These are phyloP conservation scores for Sanderia malayensis DNA, from an alignment of 30 jellyfish, hydroid and myxozoan genomes.

Conservation along the genomic window DNA sequence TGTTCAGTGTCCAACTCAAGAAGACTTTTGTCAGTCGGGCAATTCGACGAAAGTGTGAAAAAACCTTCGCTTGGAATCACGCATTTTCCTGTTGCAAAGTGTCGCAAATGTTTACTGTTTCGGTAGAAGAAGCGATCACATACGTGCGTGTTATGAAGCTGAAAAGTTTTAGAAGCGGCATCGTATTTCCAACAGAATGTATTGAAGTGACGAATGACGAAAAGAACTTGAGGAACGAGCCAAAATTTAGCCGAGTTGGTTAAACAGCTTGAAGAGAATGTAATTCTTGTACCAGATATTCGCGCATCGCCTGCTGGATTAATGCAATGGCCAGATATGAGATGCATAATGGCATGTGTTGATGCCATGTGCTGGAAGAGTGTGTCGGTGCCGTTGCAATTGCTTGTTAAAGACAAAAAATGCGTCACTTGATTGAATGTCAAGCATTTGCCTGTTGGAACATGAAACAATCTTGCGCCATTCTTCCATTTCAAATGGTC, in stretches of 20 bases:
- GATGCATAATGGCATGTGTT: slow-evolving; percentile 16
- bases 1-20: background rate
- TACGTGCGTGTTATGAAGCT: background rate
- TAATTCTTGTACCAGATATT: background rate
- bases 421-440: slow-evolving; percentile 19
- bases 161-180: background rate
- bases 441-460: slow-evolving; percentile 34
- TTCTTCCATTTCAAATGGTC: slow-evolving; percentile 35
- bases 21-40: background rate
- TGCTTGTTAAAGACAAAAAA: slow-evolving; percentile 9
- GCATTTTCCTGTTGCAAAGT: background rate
- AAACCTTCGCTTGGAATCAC: background rate
- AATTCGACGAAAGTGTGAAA: background rate
- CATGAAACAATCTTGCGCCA: slow-evolving; percentile 34
- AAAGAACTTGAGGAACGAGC: slow-evolving; percentile 1
- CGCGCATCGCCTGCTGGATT: background rate
- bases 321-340: slow-evolving; percentile 31
- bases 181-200: background rate
- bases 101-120: background rate
- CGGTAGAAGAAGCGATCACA: background rate
- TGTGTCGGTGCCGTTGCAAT: slow-evolving; percentile 32
- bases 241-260: background rate
- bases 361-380: slow-evolving; percentile 40
- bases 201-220: background rate
- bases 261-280: background rate